These are phyloP conservation scores for Dryobates pubescens DNA, from an alignment of 2,797 vertebrate species.

Conservation along the genomic window DNA sequence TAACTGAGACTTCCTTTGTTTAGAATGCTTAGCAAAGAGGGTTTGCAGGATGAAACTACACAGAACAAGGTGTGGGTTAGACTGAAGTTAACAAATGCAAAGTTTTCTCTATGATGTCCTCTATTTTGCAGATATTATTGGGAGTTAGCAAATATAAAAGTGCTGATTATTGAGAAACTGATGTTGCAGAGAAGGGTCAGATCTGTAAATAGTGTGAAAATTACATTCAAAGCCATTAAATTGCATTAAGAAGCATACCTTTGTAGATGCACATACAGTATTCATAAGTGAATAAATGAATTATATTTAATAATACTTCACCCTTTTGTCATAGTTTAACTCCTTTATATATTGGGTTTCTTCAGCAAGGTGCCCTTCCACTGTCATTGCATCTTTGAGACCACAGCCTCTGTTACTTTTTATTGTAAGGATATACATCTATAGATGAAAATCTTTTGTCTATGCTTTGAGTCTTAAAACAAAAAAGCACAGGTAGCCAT, in stretches of 20 bases:
- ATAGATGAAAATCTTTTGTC: not conserved
- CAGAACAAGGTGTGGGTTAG: not conserved
- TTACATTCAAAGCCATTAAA: conserved; percentile 51
- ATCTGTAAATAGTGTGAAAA: conserved; percentile 59
- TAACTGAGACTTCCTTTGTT: conserved; percentile 41
- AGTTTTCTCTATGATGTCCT: conserved; percentile 20
- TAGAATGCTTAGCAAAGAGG: not conserved
- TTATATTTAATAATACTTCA: conserved; percentile 67
- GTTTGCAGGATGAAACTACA: not conserved
- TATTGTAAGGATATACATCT: not conserved
- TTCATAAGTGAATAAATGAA: conserved; percentile 74
- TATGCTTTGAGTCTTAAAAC: not conserved
- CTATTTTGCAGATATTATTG: conserved; percentile 54
- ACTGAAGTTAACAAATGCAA: not conserved
- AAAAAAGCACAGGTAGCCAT: conserved; percentile 49
- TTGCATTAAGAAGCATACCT: conserved; percentile 58
- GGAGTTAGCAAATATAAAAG: conserved; percentile 46
- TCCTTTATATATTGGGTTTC: conserved; percentile 26
- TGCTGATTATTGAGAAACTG: conserved; percentile 55
- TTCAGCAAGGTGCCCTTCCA: conserved; percentile 31
- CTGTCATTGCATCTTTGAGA: conserved; percentile 23
- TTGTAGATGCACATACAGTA: conserved; percentile 61
- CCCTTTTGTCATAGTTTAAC: conserved; percentile 62
- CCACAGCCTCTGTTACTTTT: not conserved
- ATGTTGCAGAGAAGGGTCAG: conserved; percentile 42